These are phyloP conservation scores for Syngnathus scovelli DNA, from an alignment of 2,113 vertebrate species.

Conservation along the genomic window DNA sequence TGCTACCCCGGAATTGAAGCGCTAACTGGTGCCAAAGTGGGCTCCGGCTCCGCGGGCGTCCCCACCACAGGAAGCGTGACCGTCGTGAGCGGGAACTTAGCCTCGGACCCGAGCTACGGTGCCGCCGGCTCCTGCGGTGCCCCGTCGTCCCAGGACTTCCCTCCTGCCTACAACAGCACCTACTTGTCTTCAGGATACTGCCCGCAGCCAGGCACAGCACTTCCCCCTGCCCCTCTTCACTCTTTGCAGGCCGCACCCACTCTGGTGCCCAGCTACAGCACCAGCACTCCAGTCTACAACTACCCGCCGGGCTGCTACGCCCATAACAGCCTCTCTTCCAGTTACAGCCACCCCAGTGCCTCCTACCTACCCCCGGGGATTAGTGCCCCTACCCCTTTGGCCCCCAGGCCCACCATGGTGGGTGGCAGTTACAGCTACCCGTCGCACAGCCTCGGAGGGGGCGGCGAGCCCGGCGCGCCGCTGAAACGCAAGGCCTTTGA, in stretches of 20 bases:
- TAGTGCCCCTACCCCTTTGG: constrained; percentile 78
- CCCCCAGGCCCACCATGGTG: constrained; percentile 66
- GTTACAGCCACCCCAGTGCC: constrained; percentile 77
- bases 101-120: constrained; percentile 73
- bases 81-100: constrained; percentile 63
- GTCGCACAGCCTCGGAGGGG: constrained; percentile 58
- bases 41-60: constrained; percentile 63
- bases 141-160: constrained; percentile 78
- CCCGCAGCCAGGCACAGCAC: constrained; percentile 70
- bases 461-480: constrained; percentile 60
- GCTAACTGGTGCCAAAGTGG: constrained; percentile 73
- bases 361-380: constrained; percentile 80
- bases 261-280: constrained; percentile 76
- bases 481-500: constrained; percentile 86
- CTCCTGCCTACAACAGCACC: constrained; percentile 77
- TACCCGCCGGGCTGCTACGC: constrained; percentile 75
- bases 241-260: constrained; percentile 65
- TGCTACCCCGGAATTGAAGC: constrained; percentile 79
- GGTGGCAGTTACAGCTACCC: constrained; percentile 76
- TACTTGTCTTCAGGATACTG: constrained; percentile 84
- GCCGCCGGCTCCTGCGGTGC: constrained; percentile 49
- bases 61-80: constrained; percentile 75
- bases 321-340: constrained; percentile 66
- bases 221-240: constrained; percentile 67
- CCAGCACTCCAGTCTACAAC: constrained; percentile 79